Evolutionary conservation across 1,140 invertebrate genomes (phyloP).

Genomic region (Drosophila kohkoa): DNA sequence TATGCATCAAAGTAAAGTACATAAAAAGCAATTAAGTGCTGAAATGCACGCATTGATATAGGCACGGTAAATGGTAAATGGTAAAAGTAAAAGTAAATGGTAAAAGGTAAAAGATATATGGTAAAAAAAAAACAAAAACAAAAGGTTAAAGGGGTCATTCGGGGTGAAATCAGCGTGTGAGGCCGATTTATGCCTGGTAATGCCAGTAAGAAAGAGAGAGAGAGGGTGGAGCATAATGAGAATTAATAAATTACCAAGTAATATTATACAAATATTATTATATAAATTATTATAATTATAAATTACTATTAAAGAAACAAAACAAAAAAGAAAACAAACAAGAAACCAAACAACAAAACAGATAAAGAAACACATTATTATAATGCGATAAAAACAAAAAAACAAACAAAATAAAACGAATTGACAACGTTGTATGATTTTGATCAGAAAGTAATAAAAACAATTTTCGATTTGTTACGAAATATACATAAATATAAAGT

Average conservation of each 20-base stretch:
- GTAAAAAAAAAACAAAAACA: slow-evolving; percentile 19
- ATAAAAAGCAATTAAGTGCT: slow-evolving; percentile 44
- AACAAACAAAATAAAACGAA: slow-evolving; percentile 68
- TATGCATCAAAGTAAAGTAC: slow-evolving; percentile 70
- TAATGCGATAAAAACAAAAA: slow-evolving; percentile 57
- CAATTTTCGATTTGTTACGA: slow-evolving; percentile 85
- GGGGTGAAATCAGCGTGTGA: slow-evolving; percentile 25
- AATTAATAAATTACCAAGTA: slow-evolving; percentile 83
- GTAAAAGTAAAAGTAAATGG: slow-evolving; percentile 32
- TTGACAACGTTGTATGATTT: slow-evolving; percentile 85
- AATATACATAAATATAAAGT: slow-evolving; percentile 77
- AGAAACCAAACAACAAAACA: slow-evolving; percentile 49
- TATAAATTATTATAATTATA: slow-evolving; percentile 83
- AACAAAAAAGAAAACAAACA: slow-evolving; percentile 59
- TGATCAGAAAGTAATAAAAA: slow-evolving; percentile 84
- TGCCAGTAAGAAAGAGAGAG: slow-evolving; percentile 10
- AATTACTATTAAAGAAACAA: slow-evolving; percentile 74
- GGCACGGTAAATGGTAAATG: slow-evolving; percentile 11
- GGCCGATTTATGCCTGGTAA: slow-evolving; percentile 37
- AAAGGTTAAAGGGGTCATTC: slow-evolving; percentile 27
- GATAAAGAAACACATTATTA: slow-evolving; percentile 53
- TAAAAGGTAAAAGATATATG: slow-evolving; percentile 27
- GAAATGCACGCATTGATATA: slow-evolving; percentile 20
- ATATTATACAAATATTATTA: slow-evolving; percentile 84
- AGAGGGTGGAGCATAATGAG: slow-evolving; percentile 47